Base-by-base conservation (phyloP, 2,113 vertebrate genomes). In the Plotosus lineatus region DNA sequence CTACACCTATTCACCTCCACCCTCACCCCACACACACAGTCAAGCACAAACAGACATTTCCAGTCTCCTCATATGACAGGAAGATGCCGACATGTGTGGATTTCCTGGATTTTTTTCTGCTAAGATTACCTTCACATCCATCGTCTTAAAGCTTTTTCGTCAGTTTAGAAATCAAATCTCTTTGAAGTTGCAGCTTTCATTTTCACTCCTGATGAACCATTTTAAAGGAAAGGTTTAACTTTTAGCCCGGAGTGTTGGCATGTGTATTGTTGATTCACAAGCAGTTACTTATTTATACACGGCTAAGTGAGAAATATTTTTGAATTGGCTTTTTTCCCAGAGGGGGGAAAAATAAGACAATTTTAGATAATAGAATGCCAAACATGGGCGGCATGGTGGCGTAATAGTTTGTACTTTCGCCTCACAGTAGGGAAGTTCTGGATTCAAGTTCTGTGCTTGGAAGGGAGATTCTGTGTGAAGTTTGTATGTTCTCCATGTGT, bases 121-220 rank as follows among this genome's bases (percentile, higher is more conserved):
- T 42, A 42, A 48, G 58, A 65, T 78, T 51, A 78, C 60, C 60
- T 65, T 31, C 46, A 78, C 76, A 51, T 65, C 60, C 60, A 51
- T 65, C 76, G 44, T 66, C 58, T 66, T 36, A 50, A 9, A 21
- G 26, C 28, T 51, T 71, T 15, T 48, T 23, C n/a, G 1, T 6
- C 44, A 2, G 44, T 51, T 33, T 65, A 44, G 55, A 76, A 76
- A 76, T 42, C 26, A 46, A 60, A 21, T 76, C 55, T 51, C 76
- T 66, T 78, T 78, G 44, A 65, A 78, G 60, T n/a, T 38, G 42
- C 26, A 1, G 68, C 68, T 31, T 71, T 71, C 42, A 23, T 36
- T 38, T 65, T 78, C 42, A 31, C 75, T 58, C 55, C 12, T 23
- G 6, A 28, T 69, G n/a, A 69, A 69, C 42, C 44, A 28, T 48